Evolutionary conservation across 2,113 vertebrate genomes (phyloP).

Genomic region (Peromyscus californicus): DNA sequence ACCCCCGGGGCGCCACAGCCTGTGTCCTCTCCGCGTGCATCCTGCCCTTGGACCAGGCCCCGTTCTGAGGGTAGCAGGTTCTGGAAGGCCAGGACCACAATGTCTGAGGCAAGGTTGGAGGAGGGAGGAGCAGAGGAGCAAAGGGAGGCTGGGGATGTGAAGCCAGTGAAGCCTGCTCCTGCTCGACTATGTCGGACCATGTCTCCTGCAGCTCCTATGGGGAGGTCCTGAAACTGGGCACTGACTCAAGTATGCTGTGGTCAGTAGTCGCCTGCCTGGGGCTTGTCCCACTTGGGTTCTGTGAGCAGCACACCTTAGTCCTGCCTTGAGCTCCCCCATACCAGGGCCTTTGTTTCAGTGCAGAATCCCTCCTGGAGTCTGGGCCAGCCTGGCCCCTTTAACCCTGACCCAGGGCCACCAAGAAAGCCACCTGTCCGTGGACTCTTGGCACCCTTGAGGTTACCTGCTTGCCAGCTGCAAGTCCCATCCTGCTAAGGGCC

Average conservation of each 20-base stretch:
- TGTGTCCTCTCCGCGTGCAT: not conserved
- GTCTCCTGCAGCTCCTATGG: not conserved
- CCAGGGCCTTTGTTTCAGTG: not conserved
- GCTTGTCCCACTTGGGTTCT: no score
- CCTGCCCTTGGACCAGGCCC: not conserved
- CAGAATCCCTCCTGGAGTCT: no score
- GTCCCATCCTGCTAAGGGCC: not conserved
- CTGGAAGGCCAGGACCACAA: not conserved
- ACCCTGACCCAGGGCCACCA: not conserved
- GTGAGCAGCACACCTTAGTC: no score
- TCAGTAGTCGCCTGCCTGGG: accelerated
- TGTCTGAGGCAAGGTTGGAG: not conserved
- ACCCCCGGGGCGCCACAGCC: slow-evolving; percentile 29
- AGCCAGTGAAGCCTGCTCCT: accelerated
- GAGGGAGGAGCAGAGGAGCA: not conserved
- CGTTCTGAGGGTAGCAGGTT: not conserved
- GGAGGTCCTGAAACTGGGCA: not conserved
- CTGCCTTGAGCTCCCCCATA: no score
- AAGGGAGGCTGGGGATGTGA: not conserved
- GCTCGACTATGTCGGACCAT: not conserved
- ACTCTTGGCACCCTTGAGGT: not conserved
- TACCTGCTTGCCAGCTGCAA: not conserved
- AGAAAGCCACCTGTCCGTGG: not conserved
- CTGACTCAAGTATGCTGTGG: not conserved
- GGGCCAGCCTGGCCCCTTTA: not conserved